These are phyloP conservation scores for Ganaspis brasiliensis DNA, from an alignment of 2,888 invertebrate genomes.

Conservation along the genomic window DNA sequence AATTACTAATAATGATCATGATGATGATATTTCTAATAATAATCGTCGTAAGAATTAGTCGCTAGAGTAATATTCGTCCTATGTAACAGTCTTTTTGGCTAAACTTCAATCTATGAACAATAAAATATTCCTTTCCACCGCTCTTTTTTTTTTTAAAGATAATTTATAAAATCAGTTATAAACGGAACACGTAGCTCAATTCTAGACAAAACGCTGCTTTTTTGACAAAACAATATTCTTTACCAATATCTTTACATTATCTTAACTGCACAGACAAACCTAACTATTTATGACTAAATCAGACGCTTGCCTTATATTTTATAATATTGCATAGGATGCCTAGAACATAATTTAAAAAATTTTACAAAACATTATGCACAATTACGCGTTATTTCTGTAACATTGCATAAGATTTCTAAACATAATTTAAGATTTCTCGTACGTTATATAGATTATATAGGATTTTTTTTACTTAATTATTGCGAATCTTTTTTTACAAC, in stretches of 20 bases:
- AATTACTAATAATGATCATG: slow-evolving; percentile 66
- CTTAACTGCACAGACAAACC: slow-evolving; percentile 55
- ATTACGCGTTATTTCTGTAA: slow-evolving; percentile 47
- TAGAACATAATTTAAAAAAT: slow-evolving; percentile 45
- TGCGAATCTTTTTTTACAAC: slow-evolving; percentile 30
- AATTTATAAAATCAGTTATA: slow-evolving; percentile 30
- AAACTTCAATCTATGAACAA: slow-evolving; percentile 76
- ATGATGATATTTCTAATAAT: slow-evolving; percentile 67
- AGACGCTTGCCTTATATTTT: slow-evolving; percentile 56
- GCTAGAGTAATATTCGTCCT: slow-evolving; percentile 76
- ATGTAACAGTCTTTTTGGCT: slow-evolving; percentile 79
- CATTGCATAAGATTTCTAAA: slow-evolving; percentile 57
- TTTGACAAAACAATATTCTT: slow-evolving; percentile 39
- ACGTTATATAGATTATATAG: slow-evolving; percentile 33
- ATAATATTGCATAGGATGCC: slow-evolving; percentile 58
- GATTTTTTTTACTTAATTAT: neutral
- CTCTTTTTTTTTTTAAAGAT: slow-evolving; percentile 45
- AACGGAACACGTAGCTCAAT: neutral
- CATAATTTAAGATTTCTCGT: slow-evolving; percentile 34
- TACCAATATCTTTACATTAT: slow-evolving; percentile 49
- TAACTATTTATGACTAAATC: slow-evolving; percentile 68
- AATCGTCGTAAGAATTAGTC: slow-evolving; percentile 70
- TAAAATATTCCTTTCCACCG: slow-evolving; percentile 67
- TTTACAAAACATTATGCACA: neutral
- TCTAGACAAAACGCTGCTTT: neutral